Conservation (phyloP, 1,140 invertebrate species). For the Lucilia cuprina region DNA sequence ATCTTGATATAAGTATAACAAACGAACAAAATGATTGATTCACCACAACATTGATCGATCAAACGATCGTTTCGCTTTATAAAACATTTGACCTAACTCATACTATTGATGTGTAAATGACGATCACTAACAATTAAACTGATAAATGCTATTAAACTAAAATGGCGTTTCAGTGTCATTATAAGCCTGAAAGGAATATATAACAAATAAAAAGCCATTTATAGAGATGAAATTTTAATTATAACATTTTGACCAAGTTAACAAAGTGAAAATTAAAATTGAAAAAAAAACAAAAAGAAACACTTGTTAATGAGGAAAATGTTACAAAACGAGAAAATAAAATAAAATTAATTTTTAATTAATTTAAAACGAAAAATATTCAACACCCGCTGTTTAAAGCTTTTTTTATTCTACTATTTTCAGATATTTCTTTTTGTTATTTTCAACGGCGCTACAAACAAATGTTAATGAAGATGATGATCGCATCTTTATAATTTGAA, state of each 20-base stretch:
- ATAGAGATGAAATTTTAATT: background rate
- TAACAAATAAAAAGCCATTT: background rate
- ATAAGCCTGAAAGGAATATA: too few species aligned
- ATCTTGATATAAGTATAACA: too few species aligned
- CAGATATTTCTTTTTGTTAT: background rate
- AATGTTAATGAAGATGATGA: background rate
- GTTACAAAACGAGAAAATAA: background rate
- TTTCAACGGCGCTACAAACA: background rate
- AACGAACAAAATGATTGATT: too few species aligned
- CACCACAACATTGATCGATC: too few species aligned
- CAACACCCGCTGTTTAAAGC: slow-evolving; percentile 5
- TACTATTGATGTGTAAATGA: too few species aligned
- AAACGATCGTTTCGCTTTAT: too few species aligned
- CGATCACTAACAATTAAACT: too few species aligned
- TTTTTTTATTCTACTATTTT: background rate
- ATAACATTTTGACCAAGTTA: background rate
- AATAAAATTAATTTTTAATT: background rate
- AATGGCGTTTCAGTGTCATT: too few species aligned
- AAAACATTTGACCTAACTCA: too few species aligned
- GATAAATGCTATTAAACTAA: too few species aligned
- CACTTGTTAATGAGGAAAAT: background rate
- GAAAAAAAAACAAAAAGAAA: background rate
- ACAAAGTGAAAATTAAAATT: background rate
- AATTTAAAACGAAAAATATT: background rate
- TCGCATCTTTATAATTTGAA: background rate